phyloP scores from a whole-genome alignment of 2,113 vertebrate genomes.

The Collichthys lucidus region DNA sequence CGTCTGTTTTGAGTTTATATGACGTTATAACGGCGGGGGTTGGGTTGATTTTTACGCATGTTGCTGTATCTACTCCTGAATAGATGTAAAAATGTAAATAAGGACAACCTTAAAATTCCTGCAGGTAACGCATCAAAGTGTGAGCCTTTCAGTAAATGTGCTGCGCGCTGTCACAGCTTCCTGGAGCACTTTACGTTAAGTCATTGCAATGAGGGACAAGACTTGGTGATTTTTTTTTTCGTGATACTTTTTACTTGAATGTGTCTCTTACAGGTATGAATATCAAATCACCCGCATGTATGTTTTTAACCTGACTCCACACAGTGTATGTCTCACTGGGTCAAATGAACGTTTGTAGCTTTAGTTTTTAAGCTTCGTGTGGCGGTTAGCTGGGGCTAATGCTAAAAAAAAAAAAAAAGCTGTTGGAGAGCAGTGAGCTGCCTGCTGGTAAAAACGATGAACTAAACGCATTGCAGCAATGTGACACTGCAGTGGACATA shows the following conservation, averaged over 20 bases:
- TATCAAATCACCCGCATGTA: rapidly evolving
- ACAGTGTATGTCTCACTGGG: rapidly evolving
- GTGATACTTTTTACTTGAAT: constrained; percentile 48
- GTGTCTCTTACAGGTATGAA: constrained; percentile 72
- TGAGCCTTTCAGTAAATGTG: neutral
- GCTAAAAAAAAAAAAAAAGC: constrained; percentile 34
- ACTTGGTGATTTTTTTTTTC: constrained; percentile 7
- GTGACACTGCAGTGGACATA: constrained; percentile 19
- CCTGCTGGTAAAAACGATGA: constrained; percentile 5
- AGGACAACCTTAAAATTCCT: neutral
- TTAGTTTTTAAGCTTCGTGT: neutral
- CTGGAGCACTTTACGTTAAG: constrained; percentile 63
- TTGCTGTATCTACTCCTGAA: rapidly evolving
- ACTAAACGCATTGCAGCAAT: constrained; percentile 57
- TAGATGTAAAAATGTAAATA: neutral
- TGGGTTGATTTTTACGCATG: rapidly evolving
- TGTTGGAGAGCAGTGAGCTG: neutral
- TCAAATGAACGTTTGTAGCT: neutral
- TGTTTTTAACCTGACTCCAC: neutral
- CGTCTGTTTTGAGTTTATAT: neutral
- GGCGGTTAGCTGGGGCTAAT: constrained; percentile 21
- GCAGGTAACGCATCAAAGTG: neutral
- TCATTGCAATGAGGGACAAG: constrained; percentile 55
- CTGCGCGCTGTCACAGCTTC: constrained; percentile 64
- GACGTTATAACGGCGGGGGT: rapidly evolving